A percentile compares a stretch with the other conserved stretches of the same genome.
Evolutionary conservation across 2,888 invertebrate genomes (phyloP).

Genomic region (Caenorhabditis virilis): DNA sequence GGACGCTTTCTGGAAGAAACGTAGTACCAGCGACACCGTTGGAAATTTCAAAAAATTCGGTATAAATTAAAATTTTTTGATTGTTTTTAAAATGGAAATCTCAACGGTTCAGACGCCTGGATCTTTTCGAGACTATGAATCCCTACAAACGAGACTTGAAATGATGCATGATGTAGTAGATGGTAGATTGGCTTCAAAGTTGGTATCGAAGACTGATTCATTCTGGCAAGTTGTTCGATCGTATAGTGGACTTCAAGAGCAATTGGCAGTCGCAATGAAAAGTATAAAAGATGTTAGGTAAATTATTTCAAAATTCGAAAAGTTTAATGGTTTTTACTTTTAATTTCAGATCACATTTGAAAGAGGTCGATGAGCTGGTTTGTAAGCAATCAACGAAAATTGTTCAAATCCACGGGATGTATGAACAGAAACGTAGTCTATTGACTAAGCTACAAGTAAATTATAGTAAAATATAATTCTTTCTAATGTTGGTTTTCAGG

Average conservation of each 20-base stretch:
- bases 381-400: constrained; percentile 54
- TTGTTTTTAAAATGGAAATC: no score
- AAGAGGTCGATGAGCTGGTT: constrained; percentile 39
- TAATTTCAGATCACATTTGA: constrained; percentile 37
- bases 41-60: constrained; percentile 12
- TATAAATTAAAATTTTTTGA: no score
- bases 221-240: constrained; percentile 87
- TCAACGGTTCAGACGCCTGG: constrained; percentile 30
- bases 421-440: constrained; percentile 52
- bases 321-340: constrained; percentile 1
- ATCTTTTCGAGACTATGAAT: constrained; percentile 45
- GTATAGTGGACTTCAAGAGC: constrained; percentile 93
- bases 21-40: constrained; percentile 33
- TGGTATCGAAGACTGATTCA: constrained; percentile 72
- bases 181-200: constrained; percentile 73
- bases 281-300: constrained; percentile 51
- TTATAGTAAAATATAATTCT: neutral
- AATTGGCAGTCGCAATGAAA: constrained; percentile 77
- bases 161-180: constrained; percentile 65
- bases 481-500: constrained; percentile 29
- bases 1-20: constrained; percentile 28
- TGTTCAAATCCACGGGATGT: constrained; percentile 48
- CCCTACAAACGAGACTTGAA: constrained; percentile 58
- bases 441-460: constrained; percentile 48
- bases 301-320: neutral